Conservation (phyloP, 1,140 invertebrate species). For the Trissolcus basalis region DNA sequence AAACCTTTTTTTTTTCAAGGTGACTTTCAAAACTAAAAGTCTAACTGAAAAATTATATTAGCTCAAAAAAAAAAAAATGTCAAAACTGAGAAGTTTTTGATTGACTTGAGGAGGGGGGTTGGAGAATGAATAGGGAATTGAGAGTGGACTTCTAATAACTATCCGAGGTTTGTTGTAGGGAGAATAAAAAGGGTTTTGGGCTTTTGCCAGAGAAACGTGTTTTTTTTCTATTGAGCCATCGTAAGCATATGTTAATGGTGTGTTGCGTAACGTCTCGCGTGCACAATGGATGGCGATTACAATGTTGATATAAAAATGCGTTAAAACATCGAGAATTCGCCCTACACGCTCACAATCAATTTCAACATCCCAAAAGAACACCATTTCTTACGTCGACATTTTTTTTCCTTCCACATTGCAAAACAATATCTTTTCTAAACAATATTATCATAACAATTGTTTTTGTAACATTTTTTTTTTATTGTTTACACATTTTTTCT, state of each 20-base stretch:
- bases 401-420: too few relatives aligned
- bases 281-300: conserved; percentile 26
- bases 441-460: too few relatives aligned
- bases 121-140: conserved; percentile 4
- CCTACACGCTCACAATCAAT: not conserved
- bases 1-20: too few relatives aligned
- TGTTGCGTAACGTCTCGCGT: conserved; percentile 33
- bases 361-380: too few relatives aligned
- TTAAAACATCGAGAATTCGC: not conserved
- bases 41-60: too few relatives aligned
- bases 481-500: too few relatives aligned
- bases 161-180: conserved; percentile 25
- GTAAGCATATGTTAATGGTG: conserved; percentile 31
- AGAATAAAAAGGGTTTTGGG: conserved; percentile 31
- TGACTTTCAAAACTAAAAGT: too few relatives aligned
- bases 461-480: too few relatives aligned
- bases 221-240: conserved; percentile 32
- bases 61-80: too few relatives aligned
- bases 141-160: conserved; percentile 26
- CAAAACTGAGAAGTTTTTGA: too few relatives aligned
- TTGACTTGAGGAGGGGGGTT: not conserved
- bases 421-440: too few relatives aligned
- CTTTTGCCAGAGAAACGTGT: conserved; percentile 41
- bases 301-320: conserved; percentile 12
- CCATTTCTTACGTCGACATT: too few relatives aligned